Percentiles rank a stretch among this genome's conserved stretches.
Conservation (phyloP, 2,888 invertebrate genomes). For the Sturmia bella region DNA sequence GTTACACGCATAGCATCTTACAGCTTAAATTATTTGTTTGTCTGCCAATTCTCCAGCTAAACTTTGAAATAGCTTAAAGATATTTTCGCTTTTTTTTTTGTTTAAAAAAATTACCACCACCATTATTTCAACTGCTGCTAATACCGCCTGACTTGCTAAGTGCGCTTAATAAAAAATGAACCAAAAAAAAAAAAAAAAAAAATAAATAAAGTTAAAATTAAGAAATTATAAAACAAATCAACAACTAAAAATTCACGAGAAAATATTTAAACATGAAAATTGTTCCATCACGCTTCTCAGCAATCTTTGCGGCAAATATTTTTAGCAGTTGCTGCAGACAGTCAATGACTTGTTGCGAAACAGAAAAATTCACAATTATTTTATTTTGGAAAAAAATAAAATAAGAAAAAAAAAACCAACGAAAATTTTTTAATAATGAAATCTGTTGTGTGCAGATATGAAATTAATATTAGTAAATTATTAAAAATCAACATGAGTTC, state of each 20-base stretch:
- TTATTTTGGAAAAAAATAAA: neutral
- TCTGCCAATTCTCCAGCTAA: slow-evolving; percentile 32
- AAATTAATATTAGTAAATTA: too few species aligned
- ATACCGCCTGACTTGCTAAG: slow-evolving; percentile 54
- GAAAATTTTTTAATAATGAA: neutral
- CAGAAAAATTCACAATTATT: neutral
- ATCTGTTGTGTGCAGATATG: too few species aligned
- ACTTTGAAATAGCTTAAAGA: slow-evolving; percentile 13
- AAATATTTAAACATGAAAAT: slow-evolving; percentile 44
- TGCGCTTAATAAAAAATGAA: neutral
- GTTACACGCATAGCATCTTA: too few species aligned
- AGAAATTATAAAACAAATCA: neutral
- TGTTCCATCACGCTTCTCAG: slow-evolving; percentile 54
- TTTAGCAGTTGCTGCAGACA: slow-evolving; percentile 12
- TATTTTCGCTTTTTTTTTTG: slow-evolving; percentile 1
- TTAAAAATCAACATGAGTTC: neutral
- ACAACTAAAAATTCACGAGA: slow-evolving; percentile 44
- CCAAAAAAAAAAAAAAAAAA: slow-evolving; percentile 11
- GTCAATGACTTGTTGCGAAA: slow-evolving; percentile 40
- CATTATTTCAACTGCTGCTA: neutral
- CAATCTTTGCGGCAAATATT: slow-evolving; percentile 2
- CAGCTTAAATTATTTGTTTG: neutral
- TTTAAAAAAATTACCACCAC: neutral
- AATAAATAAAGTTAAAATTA: slow-evolving; percentile 1
- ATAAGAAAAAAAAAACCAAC: neutral